Evolutionary conservation across 2,113 vertebrate species (phyloP).

Genomic region (Chaetodon trifascialis): DNA sequence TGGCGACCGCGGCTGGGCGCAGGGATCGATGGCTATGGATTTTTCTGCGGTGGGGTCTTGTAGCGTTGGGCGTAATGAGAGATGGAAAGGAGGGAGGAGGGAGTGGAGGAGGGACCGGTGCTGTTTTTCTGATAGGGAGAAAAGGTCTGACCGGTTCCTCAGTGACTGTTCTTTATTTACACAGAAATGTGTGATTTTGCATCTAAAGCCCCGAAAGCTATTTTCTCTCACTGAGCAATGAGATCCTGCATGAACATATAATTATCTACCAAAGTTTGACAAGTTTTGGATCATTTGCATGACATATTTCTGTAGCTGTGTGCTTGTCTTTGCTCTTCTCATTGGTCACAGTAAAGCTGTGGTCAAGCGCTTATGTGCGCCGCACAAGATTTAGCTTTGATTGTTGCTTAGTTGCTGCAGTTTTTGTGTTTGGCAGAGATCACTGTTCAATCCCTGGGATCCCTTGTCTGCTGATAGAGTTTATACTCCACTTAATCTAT

Average conservation of each 20-base stretch:
- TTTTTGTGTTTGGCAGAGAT: background rate
- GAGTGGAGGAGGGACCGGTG: conserved; percentile 85
- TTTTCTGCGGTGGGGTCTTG: conserved; percentile 97
- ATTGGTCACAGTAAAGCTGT: background rate
- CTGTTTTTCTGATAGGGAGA: conserved; percentile 54
- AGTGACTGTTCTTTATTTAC: conserved; percentile 27
- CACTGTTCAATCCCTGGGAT: background rate
- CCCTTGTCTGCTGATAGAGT: background rate
- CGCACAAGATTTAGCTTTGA: background rate
- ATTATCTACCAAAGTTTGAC: background rate
- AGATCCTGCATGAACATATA: background rate
- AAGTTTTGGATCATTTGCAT: background rate
- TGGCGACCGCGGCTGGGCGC: conserved; percentile 90
- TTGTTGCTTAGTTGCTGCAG: background rate
- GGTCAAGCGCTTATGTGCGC: background rate
- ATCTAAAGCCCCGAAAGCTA: background rate
- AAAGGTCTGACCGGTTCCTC: conserved; percentile 54
- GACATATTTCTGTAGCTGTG: background rate
- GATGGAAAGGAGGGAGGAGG: conserved; percentile 82
- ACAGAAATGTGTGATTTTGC: conserved; percentile 9
- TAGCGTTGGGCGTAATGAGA: conserved; percentile 96
- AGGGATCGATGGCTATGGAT: conserved; percentile 98
- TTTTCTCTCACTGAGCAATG: background rate
- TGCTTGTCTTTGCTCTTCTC: background rate
- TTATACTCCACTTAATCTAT: background rate